phyloP scores from a whole-genome alignment of 2,113 vertebrate species.

The Stercorarius parasiticus region DNA sequence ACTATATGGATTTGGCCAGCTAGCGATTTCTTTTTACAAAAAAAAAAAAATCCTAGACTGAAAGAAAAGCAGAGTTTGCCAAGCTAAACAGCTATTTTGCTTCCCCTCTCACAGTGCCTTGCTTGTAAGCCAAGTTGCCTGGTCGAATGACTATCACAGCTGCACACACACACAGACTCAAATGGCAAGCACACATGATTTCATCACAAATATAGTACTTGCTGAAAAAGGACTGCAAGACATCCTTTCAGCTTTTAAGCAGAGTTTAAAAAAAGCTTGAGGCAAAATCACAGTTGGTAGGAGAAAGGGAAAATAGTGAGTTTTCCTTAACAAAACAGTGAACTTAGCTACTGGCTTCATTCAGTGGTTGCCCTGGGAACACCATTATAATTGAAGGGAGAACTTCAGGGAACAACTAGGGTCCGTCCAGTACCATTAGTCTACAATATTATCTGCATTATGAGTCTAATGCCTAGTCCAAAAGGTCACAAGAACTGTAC shows the following conservation, averaged over 20 bases:
- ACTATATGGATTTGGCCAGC: background rate
- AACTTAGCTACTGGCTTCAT: background rate
- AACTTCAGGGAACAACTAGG: background rate
- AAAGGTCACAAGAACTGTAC: background rate
- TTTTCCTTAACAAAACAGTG: background rate
- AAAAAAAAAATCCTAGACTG: background rate
- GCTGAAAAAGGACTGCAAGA: background rate
- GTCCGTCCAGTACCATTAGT: background rate
- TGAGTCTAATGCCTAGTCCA: background rate
- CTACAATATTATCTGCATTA: background rate
- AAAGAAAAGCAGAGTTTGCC: background rate
- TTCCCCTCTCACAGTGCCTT: background rate
- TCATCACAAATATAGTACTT: background rate
- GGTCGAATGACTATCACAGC: background rate
- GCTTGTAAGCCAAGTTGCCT: background rate
- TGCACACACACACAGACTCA: background rate
- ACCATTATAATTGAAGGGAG: background rate
- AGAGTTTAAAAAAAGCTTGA: background rate
- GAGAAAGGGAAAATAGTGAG: background rate
- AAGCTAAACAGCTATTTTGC: background rate
- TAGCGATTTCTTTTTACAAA: background rate
- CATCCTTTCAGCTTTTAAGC: background rate
- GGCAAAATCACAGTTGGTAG: background rate
- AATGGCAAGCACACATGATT: background rate
- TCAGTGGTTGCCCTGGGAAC: slow-evolving; percentile 26